Conservation (phyloP, 2,888 invertebrate species). For the Reticulitermes lucifugus region DNA sequence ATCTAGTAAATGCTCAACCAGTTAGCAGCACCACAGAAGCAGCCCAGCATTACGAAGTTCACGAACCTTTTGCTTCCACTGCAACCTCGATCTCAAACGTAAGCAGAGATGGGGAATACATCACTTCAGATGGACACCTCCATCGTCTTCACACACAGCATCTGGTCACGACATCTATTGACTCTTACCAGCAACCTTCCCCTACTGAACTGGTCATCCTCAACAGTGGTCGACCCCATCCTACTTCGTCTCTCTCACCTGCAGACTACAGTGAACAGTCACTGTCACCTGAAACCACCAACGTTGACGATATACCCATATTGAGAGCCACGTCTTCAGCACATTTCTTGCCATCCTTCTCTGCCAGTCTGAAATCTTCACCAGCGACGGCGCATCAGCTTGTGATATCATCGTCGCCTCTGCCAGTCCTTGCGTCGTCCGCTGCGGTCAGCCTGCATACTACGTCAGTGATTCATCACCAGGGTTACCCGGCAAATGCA, state of each 20-base stretch:
- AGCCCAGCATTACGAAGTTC: neutral
- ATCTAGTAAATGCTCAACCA: neutral
- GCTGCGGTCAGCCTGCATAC: neutral
- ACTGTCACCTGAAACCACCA: conserved; percentile 16
- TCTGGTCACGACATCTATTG: neutral
- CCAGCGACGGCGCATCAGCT: neutral
- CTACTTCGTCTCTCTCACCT: conserved; percentile 44
- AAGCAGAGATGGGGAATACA: neutral
- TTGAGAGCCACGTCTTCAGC: neutral
- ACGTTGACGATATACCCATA: neutral
- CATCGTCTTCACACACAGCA: conserved; percentile 13
- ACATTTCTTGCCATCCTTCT: conserved; percentile 22
- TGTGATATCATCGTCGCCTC: neutral
- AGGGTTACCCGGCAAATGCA: conserved; percentile 33
- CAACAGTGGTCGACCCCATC: neutral
- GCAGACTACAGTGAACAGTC: conserved; percentile 49
- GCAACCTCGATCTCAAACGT: neutral
- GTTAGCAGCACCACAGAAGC: neutral
- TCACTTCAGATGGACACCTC: neutral
- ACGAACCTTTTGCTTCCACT: neutral
- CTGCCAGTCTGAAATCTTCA: conserved; percentile 3
- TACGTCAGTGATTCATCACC: conserved; percentile 55
- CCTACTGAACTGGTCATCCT: neutral
- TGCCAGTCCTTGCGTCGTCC: neutral
- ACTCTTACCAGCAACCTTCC: neutral